Percentiles rank a stretch among this genome's conserved stretches.
phyloP scores from a whole-genome alignment of 2,113 vertebrate species.

The Trinectes maculatus region DNA sequence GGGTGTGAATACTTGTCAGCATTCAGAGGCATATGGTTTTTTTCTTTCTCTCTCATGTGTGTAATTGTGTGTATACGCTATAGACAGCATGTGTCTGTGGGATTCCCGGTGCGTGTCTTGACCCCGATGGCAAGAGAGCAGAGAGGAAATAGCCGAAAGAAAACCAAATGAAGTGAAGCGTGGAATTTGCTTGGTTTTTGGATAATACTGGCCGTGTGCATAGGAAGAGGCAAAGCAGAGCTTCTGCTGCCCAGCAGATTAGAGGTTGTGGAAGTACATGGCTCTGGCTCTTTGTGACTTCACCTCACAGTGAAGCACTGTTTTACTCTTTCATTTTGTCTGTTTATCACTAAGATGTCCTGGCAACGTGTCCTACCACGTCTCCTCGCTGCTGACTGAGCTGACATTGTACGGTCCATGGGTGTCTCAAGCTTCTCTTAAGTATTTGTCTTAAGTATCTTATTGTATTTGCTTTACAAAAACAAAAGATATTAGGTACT shows the following conservation, averaged over 20 bases:
- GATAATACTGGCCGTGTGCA: conserved; percentile 58
- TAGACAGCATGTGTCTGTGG: conserved; percentile 30
- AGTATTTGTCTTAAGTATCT: not conserved
- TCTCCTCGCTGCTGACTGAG: not conserved
- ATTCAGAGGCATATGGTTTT: conserved; percentile 30
- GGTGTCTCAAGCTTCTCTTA: conserved; percentile 20
- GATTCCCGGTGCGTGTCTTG: conserved; percentile 48
- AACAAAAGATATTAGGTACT: too few species aligned
- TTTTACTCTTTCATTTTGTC: conserved; percentile 31
- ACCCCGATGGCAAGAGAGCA: conserved; percentile 47
- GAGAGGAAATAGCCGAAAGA: conserved; percentile 43
- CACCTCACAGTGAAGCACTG: conserved; percentile 35
- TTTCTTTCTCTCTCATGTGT: conserved; percentile 15
- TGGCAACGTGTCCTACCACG: conserved; percentile 26
- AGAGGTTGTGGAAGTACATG: conserved; percentile 51
- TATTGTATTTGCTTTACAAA: too few species aligned
- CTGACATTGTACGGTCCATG: conserved; percentile 16
- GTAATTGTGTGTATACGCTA: conserved; percentile 16
- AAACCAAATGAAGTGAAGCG: conserved; percentile 50
- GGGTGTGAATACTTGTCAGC: conserved; percentile 54
- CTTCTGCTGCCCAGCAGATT: conserved; percentile 55
- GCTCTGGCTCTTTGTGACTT: conserved; percentile 45
- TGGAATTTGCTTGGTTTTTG: conserved; percentile 64
- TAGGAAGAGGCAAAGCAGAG: conserved; percentile 50
- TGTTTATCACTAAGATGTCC: conserved; percentile 33